Evolutionary conservation across 92 coral and sea anemone species (phyloP).

Genomic region (Zoanthus gigantus): DNA sequence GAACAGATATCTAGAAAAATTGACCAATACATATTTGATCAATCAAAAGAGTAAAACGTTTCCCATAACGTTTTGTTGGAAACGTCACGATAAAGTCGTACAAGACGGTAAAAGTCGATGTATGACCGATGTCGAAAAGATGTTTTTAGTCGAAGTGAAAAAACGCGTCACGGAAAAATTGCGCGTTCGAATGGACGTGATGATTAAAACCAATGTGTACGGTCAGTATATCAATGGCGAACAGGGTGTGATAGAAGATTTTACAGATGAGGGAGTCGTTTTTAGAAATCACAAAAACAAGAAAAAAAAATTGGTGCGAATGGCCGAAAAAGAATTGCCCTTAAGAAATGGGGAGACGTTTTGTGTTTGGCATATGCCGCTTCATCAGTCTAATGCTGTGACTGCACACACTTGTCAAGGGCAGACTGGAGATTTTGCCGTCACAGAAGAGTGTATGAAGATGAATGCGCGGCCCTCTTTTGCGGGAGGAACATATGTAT

Average conservation of each 20-base stretch:
- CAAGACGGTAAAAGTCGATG: neutral
- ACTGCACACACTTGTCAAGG: neutral
- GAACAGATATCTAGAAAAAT: neutral
- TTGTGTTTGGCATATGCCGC: neutral
- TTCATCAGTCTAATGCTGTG: neutral
- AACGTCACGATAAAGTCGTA: neutral
- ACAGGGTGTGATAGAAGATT: neutral
- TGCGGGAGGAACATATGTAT: neutral
- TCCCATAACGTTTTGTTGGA: neutral
- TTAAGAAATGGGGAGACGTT: neutral
- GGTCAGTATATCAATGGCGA: neutral
- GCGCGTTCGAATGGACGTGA: neutral
- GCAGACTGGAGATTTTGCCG: constrained; percentile 7
- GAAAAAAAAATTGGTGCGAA: too few species aligned
- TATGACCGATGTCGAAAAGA: neutral
- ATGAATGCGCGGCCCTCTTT: neutral
- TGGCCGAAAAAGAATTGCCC: neutral
- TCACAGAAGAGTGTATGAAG: neutral
- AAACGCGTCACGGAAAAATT: neutral
- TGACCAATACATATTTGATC: neutral
- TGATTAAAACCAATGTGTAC: neutral
- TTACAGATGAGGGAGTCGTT: neutral
- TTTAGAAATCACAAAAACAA: neutral
- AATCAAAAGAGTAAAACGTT: neutral
- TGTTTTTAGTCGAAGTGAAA: neutral